A percentile compares a stretch with the other conserved stretches of the same genome.
Evolutionary conservation across 2,797 vertebrate genomes (phyloP).

Genomic region (Capromys pilorides): DNA sequence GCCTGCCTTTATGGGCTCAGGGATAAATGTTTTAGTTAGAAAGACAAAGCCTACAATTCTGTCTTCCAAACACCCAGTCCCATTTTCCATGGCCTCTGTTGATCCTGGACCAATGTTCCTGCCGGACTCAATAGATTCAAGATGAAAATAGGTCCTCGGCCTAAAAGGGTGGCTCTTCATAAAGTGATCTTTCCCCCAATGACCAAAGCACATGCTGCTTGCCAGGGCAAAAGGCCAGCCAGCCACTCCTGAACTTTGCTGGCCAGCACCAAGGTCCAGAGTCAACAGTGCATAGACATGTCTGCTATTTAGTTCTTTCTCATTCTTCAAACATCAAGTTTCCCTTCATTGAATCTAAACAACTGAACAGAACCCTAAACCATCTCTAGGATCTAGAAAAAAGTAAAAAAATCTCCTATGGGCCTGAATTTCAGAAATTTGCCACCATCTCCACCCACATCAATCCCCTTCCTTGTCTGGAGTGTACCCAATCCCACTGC

Average conservation of each 20-base stretch:
- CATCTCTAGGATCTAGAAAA: conserved; percentile 56
- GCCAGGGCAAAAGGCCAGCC: conserved; percentile 70
- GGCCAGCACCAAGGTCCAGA: conserved; percentile 66
- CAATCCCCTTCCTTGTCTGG: not conserved
- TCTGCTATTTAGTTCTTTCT: conserved; percentile 69
- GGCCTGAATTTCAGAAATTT: conserved; percentile 22
- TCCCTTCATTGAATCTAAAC: conserved; percentile 65
- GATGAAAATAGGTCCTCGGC: conserved; percentile 86
- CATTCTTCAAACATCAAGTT: conserved; percentile 58
- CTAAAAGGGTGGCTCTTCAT: conserved; percentile 78
- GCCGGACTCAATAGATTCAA: conserved; percentile 83
- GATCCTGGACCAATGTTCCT: conserved; percentile 84
- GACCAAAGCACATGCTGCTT: conserved; percentile 85
- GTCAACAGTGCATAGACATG: conserved; percentile 67
- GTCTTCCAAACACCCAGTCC: conserved; percentile 74
- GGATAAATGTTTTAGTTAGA: conserved; percentile 72
- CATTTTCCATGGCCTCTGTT: conserved; percentile 87
- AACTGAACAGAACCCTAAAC: conserved; percentile 51
- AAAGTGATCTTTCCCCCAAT: conserved; percentile 79
- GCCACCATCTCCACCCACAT: not conserved
- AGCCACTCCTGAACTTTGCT: conserved; percentile 61
- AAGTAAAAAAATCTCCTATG: conserved; percentile 32
- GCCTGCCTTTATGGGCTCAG: conserved; percentile 48
- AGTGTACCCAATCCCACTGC: not conserved
- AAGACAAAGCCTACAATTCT: conserved; percentile 78